These are phyloP conservation scores for Anas bahamensis DNA, from an alignment of 2,797 vertebrate species.

Conservation along the genomic window DNA sequence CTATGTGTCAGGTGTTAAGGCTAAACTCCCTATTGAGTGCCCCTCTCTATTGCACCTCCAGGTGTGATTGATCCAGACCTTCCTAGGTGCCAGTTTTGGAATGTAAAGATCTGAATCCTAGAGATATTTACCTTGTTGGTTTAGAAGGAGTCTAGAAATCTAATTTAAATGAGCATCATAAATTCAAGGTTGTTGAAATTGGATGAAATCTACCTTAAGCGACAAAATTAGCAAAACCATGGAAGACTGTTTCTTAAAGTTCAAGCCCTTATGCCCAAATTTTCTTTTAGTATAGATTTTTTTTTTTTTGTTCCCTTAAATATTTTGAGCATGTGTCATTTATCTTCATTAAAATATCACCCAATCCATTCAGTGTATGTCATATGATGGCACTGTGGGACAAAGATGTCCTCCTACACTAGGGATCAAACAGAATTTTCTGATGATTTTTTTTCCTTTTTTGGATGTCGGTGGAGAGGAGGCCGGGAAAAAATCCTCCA, in stretches of 20 bases:
- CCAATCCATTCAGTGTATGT: conserved; percentile 35
- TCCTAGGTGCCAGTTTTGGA: background rate
- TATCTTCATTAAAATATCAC: conserved; percentile 41
- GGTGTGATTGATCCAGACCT: background rate
- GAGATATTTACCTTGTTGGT: background rate
- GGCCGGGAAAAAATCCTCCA: conserved; percentile 38
- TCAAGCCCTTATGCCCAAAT: background rate
- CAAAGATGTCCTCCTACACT: conserved; percentile 67
- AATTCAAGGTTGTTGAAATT: background rate
- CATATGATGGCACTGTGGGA: conserved; percentile 61
- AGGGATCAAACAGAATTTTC: conserved; percentile 37
- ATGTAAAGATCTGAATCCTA: background rate
- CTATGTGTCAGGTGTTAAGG: background rate
- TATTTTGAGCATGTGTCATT: conserved; percentile 64
- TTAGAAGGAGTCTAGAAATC: background rate
- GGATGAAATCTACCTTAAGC: background rate
- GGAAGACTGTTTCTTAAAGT: background rate
- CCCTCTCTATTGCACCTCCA: background rate
- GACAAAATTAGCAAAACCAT: background rate
- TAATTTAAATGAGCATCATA: background rate
- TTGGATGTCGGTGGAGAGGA: conserved; percentile 10
- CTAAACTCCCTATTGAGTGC: background rate
- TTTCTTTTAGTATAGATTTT: background rate
- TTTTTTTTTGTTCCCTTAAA: conserved; percentile 24
- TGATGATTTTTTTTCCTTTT: conserved; percentile 31